A percentile compares a stretch with the other conserved stretches of the same genome.
Evolutionary conservation across 1,140 invertebrate genomes (phyloP).

Genomic region (Euura lappo): DNA sequence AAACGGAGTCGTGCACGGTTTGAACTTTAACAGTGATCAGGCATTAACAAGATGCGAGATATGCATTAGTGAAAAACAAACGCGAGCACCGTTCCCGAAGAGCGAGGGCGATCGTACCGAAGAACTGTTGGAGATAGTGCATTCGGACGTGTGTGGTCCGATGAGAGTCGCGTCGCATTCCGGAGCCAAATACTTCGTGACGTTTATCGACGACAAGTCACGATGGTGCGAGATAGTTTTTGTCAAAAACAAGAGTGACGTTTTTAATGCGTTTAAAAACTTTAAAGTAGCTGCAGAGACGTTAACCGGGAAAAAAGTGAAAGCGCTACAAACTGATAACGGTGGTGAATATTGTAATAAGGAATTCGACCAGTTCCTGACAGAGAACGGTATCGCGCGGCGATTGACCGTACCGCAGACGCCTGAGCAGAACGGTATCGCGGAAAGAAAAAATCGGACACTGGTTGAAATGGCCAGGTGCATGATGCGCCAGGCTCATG

Average conservation of each 20-base stretch:
- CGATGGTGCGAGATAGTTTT: conserved; percentile 50
- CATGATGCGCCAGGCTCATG: conserved; percentile 28
- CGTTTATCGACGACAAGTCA: conserved; percentile 57
- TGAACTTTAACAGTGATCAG: not conserved
- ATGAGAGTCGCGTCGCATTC: conserved; percentile 48
- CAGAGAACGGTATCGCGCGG: conserved; percentile 39
- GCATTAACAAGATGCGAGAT: conserved; percentile 44
- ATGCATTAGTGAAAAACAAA: conserved; percentile 37
- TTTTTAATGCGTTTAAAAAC: conserved; percentile 46
- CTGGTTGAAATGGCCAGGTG: conserved; percentile 35
- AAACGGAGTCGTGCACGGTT: not conserved
- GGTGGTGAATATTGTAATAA: conserved; percentile 51
- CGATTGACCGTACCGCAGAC: conserved; percentile 42
- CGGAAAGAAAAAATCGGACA: conserved; percentile 34
- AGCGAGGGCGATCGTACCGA: conserved; percentile 36
- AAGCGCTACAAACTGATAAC: conserved; percentile 51
- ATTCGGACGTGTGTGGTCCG: conserved; percentile 56
- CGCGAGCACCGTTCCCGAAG: conserved; percentile 33
- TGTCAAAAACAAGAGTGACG: conserved; percentile 51
- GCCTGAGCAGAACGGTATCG: conserved; percentile 48
- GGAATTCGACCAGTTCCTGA: conserved; percentile 41
- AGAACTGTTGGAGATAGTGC: conserved; percentile 40
- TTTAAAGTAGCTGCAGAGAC: conserved; percentile 45
- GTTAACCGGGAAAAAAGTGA: conserved; percentile 37
- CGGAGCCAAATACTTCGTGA: conserved; percentile 48